Evolutionary conservation across 2,888 invertebrate species (phyloP), one percentile per base, ranked within the genome.

Genomic region (Magallana nippona): DNA sequence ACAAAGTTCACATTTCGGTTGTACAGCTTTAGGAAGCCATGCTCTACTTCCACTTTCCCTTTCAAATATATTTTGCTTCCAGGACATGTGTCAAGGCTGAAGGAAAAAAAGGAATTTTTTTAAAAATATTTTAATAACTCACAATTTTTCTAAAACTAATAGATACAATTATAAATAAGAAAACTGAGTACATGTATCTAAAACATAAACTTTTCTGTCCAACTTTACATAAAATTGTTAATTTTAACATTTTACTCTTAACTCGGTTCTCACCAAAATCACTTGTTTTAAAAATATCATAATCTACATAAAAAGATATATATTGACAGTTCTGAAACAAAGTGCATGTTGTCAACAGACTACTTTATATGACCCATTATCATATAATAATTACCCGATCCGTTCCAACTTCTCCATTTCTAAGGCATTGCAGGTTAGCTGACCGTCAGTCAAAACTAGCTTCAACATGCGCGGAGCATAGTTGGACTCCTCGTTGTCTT

Each of bases 401-500:
- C 95, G 95, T 71, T 96, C 94, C 88, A 98, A 96, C 80, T 96
- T 95, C 91, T 96, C 96, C 85, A 96, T 95, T 95, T 98, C 98
- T 85, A 98, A 94, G 13, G 96, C 98, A 91, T 96, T 96, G 91
- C 96, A 96, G 89, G 96, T 96, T 63, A 96, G 95, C 92, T 96
- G 96, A 1, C 98, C 98, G 95, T 98, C 98, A 19, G 97, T 97
- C 86, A 98, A 94, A 1, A 96, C 96, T 55, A 98, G 93, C 93
- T 97, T 97, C 83, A 98, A 94, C 96, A 98, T 96, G 27, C 97
- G 96, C 10, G 98, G 98, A 15, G 97, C 97, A 17, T 88, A 86
- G 80, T 93, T 92, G 0, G 93, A 85, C 88, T 97, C 97, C 94
- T 98, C 98, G 94, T 98, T 97, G 17, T 96, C 96, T 95, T 98